Evolutionary conservation across 1,140 invertebrate species (phyloP), one percentile per base, ranked within the genome.

Genomic region (Metaphire vulgaris): DNA sequence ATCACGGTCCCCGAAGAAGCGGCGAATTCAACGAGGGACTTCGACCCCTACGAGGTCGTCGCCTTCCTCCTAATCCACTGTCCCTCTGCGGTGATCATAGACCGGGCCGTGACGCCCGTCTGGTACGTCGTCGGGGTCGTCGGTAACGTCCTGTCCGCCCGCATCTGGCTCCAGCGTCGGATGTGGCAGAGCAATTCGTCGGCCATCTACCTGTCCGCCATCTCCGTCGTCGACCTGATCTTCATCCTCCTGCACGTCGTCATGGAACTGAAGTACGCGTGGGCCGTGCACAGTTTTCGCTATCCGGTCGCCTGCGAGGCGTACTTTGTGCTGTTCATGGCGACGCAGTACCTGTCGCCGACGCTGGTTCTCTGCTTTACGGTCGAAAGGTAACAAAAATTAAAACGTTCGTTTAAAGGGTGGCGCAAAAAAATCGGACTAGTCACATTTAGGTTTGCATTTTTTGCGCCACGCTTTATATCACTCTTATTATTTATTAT

Each of bases 341-440:
- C 81, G 33, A 77, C 81, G 12, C 83, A 86, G 78, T 84, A 85
- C 73, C 79, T 85, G 69, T 85, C 85, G 1, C 84, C 85, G 0
- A 75, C 83, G 16, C 79, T 87, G 1, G 85, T 86, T 32, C 79
- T 87, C 12, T 94, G 92, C 1, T 96, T 98, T 33, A 98, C 96
- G 0, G 89, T 97, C 78, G 97, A 99, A 86, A 89, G 96, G 67
- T 73, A 26, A 34, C 41, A 56, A 21, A 56, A 21, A 56, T 56
- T 6, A 21, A 21, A 6, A 56, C 41, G 41, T 12, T 56, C 21
- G 21, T 6, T 56, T 56, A 56, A 56, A 56, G 6, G 6, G 41
- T n/a, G n/a, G n/a, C n/a, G n/a, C n/a, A n/a, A n/a, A n/a, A n/a
- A n/a, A n/a, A n/a, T n/a, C n/a, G n/a, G n/a, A n/a, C n/a, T n/a